Conservation (phyloP, 1,140 invertebrate species). For the Apis laboriosa region DNA sequence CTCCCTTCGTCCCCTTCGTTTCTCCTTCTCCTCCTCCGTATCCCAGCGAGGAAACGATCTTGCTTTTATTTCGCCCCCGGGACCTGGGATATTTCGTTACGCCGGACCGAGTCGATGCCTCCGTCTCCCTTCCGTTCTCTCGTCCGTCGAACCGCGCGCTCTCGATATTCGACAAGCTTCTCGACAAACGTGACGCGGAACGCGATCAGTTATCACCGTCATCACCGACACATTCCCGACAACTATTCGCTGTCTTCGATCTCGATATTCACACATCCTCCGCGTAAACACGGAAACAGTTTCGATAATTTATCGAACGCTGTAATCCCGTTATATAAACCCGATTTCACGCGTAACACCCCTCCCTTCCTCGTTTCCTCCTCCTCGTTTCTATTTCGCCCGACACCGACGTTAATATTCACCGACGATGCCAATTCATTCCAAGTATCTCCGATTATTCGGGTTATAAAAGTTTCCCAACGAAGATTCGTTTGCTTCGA, state of each 20-base stretch:
- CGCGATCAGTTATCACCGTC: conserved; percentile 50
- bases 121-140: too few relatives aligned
- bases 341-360: neutral
- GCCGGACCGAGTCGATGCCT: conserved; percentile 25
- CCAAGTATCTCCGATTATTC: neutral
- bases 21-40: conserved; percentile 30
- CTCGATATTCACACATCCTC: conserved; percentile 44
- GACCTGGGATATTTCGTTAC: conserved; percentile 53
- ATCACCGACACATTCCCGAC: conserved; percentile 43
- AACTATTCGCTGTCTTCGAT: conserved; percentile 34
- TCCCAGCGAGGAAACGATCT: conserved; percentile 46
- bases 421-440: neutral
- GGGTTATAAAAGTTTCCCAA: neutral
- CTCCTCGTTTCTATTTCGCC: neutral
- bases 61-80: conserved; percentile 57
- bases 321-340: conserved; percentile 37
- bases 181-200: conserved; percentile 25
- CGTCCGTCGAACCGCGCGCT: neutral
- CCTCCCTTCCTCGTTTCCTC: neutral
- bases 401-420: neutral
- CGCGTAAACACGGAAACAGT: neutral
- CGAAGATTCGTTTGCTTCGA: neutral
- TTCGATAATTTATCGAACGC: conserved; percentile 42
- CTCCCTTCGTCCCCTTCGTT: conserved; percentile 26
- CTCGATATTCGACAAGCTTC: conserved; percentile 29